Percentiles rank a stretch among this genome's conserved stretches.
Conservation (phyloP, 2,113 vertebrate genomes). For the Chelonoidis abingdonii region DNA sequence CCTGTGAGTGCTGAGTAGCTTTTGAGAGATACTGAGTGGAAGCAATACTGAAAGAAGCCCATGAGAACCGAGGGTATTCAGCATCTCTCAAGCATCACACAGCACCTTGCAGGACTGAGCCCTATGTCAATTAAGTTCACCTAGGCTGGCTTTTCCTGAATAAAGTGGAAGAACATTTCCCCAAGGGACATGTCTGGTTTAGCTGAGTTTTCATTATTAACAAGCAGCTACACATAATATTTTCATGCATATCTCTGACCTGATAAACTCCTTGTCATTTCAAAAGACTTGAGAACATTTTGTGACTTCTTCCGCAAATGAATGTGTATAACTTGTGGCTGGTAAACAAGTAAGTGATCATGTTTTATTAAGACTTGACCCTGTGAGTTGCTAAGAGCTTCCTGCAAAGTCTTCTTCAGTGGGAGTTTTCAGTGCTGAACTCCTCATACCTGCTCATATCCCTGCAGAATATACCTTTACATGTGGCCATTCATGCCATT, state of each 20-base stretch:
- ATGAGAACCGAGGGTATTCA: neutral
- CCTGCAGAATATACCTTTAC: neutral
- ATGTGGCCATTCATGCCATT: neutral
- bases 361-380: neutral
- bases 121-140: neutral
- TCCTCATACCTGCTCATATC: neutral
- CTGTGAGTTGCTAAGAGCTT: neutral
- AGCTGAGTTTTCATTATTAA: neutral
- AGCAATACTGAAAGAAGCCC: neutral
- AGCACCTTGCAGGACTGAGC: neutral
- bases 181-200: neutral
- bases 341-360: neutral
- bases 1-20: neutral
- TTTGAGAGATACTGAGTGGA: neutral
- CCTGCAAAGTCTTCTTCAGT: neutral
- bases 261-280: neutral
- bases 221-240: neutral
- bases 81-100: neutral
- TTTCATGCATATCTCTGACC: neutral
- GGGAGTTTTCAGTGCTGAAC: neutral
- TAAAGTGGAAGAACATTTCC: neutral
- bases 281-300: neutral
- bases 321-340: neutral
- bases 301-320: neutral
- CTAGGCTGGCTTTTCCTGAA: neutral